phyloP scores from a whole-genome alignment of 2,888 invertebrate genomes.

The Andricus curvator region DNA sequence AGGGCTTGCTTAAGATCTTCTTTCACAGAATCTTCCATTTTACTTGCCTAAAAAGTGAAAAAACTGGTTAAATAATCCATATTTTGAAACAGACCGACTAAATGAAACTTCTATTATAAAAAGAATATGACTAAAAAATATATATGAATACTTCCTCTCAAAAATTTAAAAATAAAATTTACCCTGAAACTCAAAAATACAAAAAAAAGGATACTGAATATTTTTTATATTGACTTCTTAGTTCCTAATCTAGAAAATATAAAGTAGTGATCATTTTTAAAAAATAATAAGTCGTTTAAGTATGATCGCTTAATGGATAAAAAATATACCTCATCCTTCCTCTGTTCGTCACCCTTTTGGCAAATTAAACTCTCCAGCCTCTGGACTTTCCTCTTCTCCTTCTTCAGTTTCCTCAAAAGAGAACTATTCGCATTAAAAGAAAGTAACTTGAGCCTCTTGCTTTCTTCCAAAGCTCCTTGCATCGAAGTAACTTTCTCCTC shows the following conservation, averaged over 20 bases:
- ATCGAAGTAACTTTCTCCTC: conserved; percentile 63
- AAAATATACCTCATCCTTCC: conserved; percentile 57
- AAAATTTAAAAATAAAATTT: conserved; percentile 32
- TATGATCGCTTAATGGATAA: no score
- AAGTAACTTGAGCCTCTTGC: conserved; percentile 62
- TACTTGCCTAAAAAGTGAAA: conserved; percentile 58
- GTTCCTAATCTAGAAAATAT: no score
- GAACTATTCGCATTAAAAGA: conserved; percentile 63
- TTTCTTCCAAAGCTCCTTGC: conserved; percentile 63
- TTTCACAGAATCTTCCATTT: conserved; percentile 58
- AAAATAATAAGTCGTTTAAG: no score
- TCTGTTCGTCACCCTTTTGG: conserved; percentile 52
- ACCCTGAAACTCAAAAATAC: conserved; percentile 12
- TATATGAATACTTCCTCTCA: no score
- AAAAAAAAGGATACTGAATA: no score
- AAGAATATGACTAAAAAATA: no score
- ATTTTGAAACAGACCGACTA: no score
- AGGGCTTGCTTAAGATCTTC: conserved; percentile 65
- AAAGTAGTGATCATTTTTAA: no score
- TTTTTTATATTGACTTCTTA: no score
- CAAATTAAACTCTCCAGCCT: conserved; percentile 61
- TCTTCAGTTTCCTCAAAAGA: conserved; percentile 62
- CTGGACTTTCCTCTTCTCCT: conserved; percentile 62
- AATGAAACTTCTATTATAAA: no score
- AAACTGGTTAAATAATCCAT: neutral